A percentile compares a stretch with the other conserved stretches of the same genome.
Conservation (phyloP, 2,113 vertebrate genomes). For the Poeciliopsis occidentalis region DNA sequence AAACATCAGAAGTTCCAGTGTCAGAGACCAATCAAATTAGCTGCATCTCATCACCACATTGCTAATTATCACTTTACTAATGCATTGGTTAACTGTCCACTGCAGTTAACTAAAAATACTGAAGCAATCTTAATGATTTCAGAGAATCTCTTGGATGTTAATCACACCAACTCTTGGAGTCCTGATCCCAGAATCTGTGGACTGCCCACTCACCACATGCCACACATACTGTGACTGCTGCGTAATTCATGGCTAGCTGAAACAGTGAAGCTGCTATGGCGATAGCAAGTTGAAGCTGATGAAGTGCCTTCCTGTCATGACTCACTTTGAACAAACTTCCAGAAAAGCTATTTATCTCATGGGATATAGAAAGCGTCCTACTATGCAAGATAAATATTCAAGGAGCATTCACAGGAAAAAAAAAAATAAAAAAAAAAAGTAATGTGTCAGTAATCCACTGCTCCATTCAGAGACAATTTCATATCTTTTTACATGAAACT, state of each 20-base stretch:
- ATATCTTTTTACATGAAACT: conserved; percentile 8
- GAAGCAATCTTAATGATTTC: not conserved
- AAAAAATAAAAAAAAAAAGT: not conserved
- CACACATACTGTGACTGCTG: not conserved
- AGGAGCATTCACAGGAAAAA: not conserved
- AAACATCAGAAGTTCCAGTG: not conserved
- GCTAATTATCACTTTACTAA: not conserved
- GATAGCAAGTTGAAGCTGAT: conserved; percentile 1
- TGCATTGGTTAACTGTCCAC: not conserved
- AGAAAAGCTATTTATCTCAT: conserved; percentile 6
- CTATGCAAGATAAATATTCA: not conserved
- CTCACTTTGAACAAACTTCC: conserved; percentile 26
- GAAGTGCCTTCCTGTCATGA: conserved; percentile 8
- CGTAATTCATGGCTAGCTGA: conserved; percentile 12
- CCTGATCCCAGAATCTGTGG: conserved; percentile 13
- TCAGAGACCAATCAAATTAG: no score
- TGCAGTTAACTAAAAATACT: not conserved
- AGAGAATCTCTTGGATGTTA: not conserved
- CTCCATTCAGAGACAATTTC: not conserved
- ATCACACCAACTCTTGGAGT: not conserved
- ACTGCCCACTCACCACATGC: conserved; percentile 8
- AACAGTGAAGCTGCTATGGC: not conserved
- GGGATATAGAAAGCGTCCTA: conserved; percentile 1
- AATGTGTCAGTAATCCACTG: no score
- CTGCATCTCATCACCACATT: no score